Evolutionary conservation across 2,888 invertebrate species (phyloP).

Genomic region (Perizoma flavofasciatum): DNA sequence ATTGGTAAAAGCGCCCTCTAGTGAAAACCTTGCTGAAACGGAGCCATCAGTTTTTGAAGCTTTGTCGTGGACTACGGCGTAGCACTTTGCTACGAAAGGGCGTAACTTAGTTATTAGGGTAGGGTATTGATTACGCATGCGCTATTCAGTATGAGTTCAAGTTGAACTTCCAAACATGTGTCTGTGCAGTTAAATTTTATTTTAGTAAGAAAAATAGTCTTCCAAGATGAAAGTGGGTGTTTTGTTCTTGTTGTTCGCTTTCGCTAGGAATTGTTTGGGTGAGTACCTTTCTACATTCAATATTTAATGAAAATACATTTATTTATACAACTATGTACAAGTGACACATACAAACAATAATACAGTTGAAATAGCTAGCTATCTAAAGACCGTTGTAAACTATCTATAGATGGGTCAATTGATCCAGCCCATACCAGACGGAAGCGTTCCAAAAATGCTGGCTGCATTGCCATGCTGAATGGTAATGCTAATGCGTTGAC

Average conservation of each 20-base stretch:
- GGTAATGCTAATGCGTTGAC: too few species aligned
- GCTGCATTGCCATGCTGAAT: too few species aligned
- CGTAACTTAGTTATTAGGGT: conserved; percentile 28
- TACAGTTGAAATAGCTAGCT: too few species aligned
- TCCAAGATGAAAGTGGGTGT: conserved; percentile 60
- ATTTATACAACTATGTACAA: too few species aligned
- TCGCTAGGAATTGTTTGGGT: conserved; percentile 57
- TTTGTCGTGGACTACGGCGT: conserved; percentile 17
- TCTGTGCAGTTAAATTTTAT: conserved; percentile 37
- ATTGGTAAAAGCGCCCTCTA: conserved; percentile 36
- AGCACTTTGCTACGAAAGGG: conserved; percentile 32
- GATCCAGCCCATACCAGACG: too few species aligned
- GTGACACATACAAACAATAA: too few species aligned
- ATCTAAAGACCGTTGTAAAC: too few species aligned
- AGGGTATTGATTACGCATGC: conserved; percentile 76
- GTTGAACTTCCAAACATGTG: conserved; percentile 53
- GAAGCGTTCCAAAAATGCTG: too few species aligned
- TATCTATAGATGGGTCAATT: too few species aligned
- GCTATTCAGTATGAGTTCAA: conserved; percentile 45
- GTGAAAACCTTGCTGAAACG: neutral
- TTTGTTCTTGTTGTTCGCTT: conserved; percentile 56
- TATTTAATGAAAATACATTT: neutral
- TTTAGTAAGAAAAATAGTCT: conserved; percentile 28
- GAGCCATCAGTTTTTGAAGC: conserved; percentile 3
- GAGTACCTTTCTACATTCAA: conserved; percentile 42